Conservation (phyloP, 2,113 vertebrate species). For the Melospiza georgiana region DNA sequence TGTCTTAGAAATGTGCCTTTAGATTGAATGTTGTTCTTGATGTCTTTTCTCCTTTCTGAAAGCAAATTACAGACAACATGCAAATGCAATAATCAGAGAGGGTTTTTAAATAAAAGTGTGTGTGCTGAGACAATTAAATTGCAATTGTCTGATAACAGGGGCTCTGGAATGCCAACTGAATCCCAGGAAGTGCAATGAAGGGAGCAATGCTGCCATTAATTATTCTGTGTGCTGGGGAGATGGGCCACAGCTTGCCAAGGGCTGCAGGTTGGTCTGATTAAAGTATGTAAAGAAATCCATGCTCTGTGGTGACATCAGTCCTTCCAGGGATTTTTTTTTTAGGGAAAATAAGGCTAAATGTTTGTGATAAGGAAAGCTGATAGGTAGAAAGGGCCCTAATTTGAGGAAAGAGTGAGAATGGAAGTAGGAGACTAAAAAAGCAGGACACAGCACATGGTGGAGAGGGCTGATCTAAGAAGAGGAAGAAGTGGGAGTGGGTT, state of each 20-base stretch:
- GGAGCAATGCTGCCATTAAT: not conserved
- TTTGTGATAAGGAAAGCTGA: not conserved
- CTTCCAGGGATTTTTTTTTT: not conserved
- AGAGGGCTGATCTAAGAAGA: not conserved
- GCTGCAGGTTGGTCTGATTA: not conserved
- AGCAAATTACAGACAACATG: not conserved
- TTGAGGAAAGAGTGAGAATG: not conserved
- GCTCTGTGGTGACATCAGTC: not conserved
- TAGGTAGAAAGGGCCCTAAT: not conserved
- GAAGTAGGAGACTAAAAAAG: not conserved
- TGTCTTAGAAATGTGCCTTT: not conserved
- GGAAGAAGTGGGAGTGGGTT: not conserved
- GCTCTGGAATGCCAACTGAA: not conserved
- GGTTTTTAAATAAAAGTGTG: not conserved
- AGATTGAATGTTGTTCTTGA: not conserved
- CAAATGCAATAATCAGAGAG: not conserved
- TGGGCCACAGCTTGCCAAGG: not conserved
- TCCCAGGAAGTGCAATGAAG: not conserved
- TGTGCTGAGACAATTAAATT: not conserved
- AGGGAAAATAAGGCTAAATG: not conserved
- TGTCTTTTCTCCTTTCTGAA: not conserved
- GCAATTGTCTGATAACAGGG: not conserved
- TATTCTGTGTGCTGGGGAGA: not conserved
- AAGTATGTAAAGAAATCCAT: not conserved
- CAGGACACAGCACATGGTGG: accelerated